A percentile compares a stretch with the other conserved stretches of the same genome.
These are phyloP conservation scores for Dolomedes plantarius DNA, from an alignment of 2,888 invertebrate species.

Conservation along the genomic window DNA sequence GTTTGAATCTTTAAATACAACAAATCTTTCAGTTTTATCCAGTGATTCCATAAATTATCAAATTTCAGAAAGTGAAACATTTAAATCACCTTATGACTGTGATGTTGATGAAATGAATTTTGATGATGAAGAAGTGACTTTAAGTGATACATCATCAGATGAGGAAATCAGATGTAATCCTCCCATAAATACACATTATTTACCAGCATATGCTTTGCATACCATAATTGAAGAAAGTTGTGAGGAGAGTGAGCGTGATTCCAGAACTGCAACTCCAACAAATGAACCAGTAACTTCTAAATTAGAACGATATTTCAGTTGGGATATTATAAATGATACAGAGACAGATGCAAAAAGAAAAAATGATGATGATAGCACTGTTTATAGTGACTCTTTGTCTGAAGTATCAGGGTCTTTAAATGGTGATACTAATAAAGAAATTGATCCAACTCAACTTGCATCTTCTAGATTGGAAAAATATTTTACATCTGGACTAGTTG, in stretches of 20 bases:
- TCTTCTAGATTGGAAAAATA: slow-evolving; percentile 92
- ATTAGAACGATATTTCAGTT: slow-evolving; percentile 67
- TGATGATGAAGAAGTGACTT: slow-evolving; percentile 58
- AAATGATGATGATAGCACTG: slow-evolving; percentile 51
- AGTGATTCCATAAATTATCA: background rate
- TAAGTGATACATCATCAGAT: slow-evolving; percentile 64
- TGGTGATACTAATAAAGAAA: slow-evolving; percentile 82
- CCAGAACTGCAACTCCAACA: slow-evolving; percentile 54
- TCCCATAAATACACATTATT: slow-evolving; percentile 25
- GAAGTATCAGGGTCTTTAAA: slow-evolving; percentile 89
- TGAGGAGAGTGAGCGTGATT: slow-evolving; percentile 84
- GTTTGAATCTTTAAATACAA: background rate
- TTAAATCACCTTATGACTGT: slow-evolving; percentile 32
- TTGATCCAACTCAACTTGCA: slow-evolving; percentile 85
- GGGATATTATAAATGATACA: slow-evolving; percentile 60
- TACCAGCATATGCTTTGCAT: slow-evolving; percentile 85
- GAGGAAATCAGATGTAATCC: slow-evolving; percentile 54
- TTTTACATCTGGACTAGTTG: slow-evolving; percentile 79
- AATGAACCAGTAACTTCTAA: slow-evolving; percentile 50
- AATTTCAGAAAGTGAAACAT: background rate
- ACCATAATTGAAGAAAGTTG: slow-evolving; percentile 96
- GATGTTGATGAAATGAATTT: slow-evolving; percentile 64
- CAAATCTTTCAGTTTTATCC: background rate
- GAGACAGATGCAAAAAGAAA: slow-evolving; percentile 22
- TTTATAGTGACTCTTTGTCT: slow-evolving; percentile 75